Evolutionary conservation across 2,888 invertebrate genomes (phyloP).

Genomic region (Nomada fabriciana): DNA sequence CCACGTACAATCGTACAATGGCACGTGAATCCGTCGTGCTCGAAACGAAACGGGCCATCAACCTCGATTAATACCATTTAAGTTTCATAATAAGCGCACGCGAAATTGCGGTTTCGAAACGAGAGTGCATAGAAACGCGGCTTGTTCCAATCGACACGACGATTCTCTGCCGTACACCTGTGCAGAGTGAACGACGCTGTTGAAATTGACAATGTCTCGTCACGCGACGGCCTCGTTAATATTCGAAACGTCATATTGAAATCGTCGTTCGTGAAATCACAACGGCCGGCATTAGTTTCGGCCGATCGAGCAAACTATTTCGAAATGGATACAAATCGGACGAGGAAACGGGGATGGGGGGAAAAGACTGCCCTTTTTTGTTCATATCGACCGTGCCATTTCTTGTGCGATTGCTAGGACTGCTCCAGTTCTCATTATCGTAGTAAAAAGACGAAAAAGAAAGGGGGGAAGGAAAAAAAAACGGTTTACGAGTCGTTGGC

Average conservation of each 20-base stretch:
- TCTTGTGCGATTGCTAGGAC: constrained; percentile 5
- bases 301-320: background rate
- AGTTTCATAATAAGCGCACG: background rate
- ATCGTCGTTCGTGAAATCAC: constrained; percentile 27
- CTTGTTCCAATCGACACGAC: background rate
- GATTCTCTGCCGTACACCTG: background rate
- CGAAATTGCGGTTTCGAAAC: constrained; percentile 1
- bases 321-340: background rate
- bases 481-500: constrained; percentile 32
- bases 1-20: no score
- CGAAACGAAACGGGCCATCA: background rate
- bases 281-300: constrained; percentile 13
- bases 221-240: constrained; percentile 36
- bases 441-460: background rate
- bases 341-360: background rate
- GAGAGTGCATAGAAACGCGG: background rate
- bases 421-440: constrained; percentile 44
- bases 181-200: background rate
- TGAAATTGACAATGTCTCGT: constrained; percentile 30
- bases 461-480: background rate
- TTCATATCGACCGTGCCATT: constrained; percentile 23
- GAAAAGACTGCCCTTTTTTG: background rate
- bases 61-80: background rate
- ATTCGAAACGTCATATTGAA: constrained; percentile 32
- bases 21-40: background rate